These are phyloP conservation scores for Corythornis cristatus DNA, from an alignment of 2,113 vertebrate genomes.

Conservation along the genomic window DNA sequence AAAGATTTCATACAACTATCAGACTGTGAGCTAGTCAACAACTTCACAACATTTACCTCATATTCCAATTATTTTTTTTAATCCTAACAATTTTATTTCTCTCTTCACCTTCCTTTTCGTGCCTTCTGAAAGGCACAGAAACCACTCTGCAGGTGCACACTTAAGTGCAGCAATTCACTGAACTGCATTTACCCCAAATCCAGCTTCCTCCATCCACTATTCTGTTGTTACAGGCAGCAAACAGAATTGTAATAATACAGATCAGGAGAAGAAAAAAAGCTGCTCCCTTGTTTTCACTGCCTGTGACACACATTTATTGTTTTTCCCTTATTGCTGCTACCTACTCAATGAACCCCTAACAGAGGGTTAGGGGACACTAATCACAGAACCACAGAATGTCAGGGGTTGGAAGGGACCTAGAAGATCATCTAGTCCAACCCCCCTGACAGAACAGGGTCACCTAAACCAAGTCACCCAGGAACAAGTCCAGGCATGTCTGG, in stretches of 20 bases:
- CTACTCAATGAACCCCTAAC: not conserved
- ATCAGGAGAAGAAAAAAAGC: not conserved
- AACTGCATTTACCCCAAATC: not conserved
- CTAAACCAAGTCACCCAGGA: no score
- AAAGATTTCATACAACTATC: not conserved
- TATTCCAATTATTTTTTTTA: not conserved
- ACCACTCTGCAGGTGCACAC: fast-evolving
- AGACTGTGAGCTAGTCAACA: not conserved
- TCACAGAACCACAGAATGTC: no score
- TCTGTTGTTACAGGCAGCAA: not conserved
- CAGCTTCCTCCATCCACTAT: not conserved
- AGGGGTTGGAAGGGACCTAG: no score
- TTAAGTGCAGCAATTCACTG: not conserved
- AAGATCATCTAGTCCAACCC: no score
- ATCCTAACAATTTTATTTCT: not conserved
- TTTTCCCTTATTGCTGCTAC: not conserved
- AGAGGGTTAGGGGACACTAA: no score
- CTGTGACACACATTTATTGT: not conserved
- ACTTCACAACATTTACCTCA: not conserved
- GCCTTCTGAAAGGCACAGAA: not conserved
- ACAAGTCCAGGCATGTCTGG: no score
- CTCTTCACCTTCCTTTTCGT: not conserved
- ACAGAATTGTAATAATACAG: not conserved
- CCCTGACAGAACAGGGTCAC: no score
- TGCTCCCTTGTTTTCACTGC: fast-evolving